phyloP scores from a whole-genome alignment of 1,140 invertebrate genomes.

The Lucilia sericata region DNA sequence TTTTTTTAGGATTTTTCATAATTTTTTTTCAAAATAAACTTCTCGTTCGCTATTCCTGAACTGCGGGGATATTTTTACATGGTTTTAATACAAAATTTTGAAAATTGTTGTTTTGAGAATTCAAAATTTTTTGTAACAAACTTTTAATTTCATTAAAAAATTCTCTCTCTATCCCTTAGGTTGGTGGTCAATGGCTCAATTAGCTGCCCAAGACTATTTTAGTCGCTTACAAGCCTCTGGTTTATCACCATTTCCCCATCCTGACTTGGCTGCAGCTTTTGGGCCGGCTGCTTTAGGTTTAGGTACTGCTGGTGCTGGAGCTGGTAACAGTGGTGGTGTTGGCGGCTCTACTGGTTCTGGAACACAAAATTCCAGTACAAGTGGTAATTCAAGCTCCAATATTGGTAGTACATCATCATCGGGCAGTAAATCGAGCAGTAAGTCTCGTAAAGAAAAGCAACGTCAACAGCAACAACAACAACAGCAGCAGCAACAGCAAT shows the following conservation, averaged over 20 bases:
- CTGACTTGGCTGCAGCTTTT: conserved; percentile 65
- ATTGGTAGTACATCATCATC: conserved; percentile 54
- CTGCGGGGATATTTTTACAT: no score
- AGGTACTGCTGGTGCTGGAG: conserved; percentile 62
- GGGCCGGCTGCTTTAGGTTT: conserved; percentile 69
- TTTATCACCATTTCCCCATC: conserved; percentile 75
- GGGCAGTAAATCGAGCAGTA: conserved; percentile 61
- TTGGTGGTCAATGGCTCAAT: conserved; percentile 90
- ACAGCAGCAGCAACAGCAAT: conserved; percentile 52
- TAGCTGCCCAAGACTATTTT: conserved; percentile 87
- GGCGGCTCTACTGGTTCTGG: conserved; percentile 52
- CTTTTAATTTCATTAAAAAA: not conserved
- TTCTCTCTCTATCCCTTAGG: conserved; percentile 68
- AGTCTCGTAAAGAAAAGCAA: conserved; percentile 63
- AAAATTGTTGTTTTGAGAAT: no score
- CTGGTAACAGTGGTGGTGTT: conserved; percentile 54
- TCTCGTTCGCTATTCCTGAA: no score
- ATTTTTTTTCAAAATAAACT: no score
- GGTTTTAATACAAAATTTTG: no score
- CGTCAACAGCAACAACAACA: conserved; percentile 59
- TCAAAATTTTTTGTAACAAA: no score
- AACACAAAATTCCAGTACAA: conserved; percentile 48
- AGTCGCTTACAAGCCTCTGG: conserved; percentile 82
- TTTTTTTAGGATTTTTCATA: no score
- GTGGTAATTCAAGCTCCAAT: conserved; percentile 63